Conservation (phyloP, 2,888 invertebrate species). For the Anodontia alba region DNA sequence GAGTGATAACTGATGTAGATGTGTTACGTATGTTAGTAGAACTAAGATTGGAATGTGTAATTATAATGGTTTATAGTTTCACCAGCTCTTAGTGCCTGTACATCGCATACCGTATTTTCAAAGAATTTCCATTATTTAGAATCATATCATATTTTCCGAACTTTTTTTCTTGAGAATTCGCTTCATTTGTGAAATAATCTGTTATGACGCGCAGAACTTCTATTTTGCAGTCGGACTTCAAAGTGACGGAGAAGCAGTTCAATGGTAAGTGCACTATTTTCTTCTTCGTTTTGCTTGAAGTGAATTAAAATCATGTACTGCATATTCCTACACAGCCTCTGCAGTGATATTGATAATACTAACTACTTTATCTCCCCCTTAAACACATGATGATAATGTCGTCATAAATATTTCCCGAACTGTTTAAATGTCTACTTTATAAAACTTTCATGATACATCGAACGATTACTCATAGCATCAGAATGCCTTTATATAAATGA, state of each 20-base stretch:
- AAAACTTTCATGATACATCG: too few relatives aligned
- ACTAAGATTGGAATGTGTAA: slow-evolving; percentile 6
- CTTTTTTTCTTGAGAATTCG: not conserved
- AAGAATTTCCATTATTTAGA: not conserved
- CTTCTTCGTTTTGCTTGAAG: not conserved
- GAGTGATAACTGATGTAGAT: not conserved
- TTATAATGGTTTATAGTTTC: not conserved
- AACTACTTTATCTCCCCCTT: too few relatives aligned
- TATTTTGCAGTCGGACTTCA: slow-evolving; percentile 70
- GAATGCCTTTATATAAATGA: not conserved
- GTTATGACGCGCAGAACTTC: slow-evolving; percentile 51
- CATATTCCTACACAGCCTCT: too few relatives aligned
- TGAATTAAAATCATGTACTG: too few relatives aligned
- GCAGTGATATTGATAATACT: too few relatives aligned
- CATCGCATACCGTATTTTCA: not conserved
- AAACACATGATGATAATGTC: too few relatives aligned
- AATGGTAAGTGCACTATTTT: slow-evolving; percentile 57
- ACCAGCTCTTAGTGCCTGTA: not conserved
- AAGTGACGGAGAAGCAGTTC: slow-evolving; percentile 70
- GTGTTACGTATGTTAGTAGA: not conserved
- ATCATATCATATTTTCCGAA: not conserved
- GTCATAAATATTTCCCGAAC: too few relatives aligned
- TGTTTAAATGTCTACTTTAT: too few relatives aligned
- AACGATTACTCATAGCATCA: not conserved
- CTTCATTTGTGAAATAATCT: not conserved